Evolutionary conservation across 1,140 invertebrate genomes (phyloP), one percentile per base, ranked within the genome.

Genomic region (Drosophila kohkoa): DNA sequence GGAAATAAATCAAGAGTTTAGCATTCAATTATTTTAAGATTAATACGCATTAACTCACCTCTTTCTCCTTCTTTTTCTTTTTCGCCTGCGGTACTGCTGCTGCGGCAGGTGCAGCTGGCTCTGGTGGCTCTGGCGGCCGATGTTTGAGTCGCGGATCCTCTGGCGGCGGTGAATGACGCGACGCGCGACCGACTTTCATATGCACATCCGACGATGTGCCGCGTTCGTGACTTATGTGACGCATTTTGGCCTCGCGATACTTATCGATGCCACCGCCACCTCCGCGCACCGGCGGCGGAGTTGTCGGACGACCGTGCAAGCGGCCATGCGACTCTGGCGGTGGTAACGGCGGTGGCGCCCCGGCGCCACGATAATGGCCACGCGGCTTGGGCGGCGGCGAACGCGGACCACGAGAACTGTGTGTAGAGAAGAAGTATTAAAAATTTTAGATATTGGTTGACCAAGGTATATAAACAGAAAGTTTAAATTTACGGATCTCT

Each of bases 121-220:
- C 91, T 85, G 87, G 83, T 69, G 92, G 92, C 81, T 92, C 92
- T 73, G 92, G 91, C 20, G 92, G 92, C 15, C 91, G 73, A 70
- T 91, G 83, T 69, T 92, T 92, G 0, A 92, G 80, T 58, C 91
- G 91, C 67, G 91, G 83, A 90, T 92, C 91, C 69, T 92, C 91
- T 64, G 88, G 88, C 59, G 88, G 88, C 7, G 91, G 87, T 8
- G 91, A 92, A 62, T 91, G 91, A 52, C 91, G 87, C 66, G 78
- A 70, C 20, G 82, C 65, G n/a, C 91, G 80, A 55, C 77, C 67
- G 8, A 88, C 60, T 77, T 92, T 92, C 57, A 91, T 78, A 74
- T 82, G 77, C 46, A 43, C 69, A 25, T 90, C 91, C 58, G 85
- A 71, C 28, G 88, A 73, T 6, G 80, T 54, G 45, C 75, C 89